Evolutionary conservation across 2,797 vertebrate species (phyloP), one percentile per base, ranked within the genome.

Genomic region (Cirrhinus mrigala): DNA sequence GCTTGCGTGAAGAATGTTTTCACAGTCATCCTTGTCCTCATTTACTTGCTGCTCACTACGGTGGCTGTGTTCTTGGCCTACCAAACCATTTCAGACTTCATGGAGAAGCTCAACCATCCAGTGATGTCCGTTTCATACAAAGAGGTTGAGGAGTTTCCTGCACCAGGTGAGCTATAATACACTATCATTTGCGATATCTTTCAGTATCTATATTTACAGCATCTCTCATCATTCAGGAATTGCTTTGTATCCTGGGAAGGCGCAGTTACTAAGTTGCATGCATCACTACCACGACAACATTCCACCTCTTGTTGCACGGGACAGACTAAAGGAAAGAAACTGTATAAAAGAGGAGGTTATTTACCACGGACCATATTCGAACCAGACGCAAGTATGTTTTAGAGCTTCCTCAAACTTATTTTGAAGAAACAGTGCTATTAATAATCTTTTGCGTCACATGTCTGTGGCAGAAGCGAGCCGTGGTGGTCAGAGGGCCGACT

Each of bases 91-190:
- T 96, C 94, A 0, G 98, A 99, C 94, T 99, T 99, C 88, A 88
- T 96, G 85, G 95, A 97, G 86, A 99, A 99, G 86, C 94, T 98
- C 86, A 97, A 96, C 90, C 96, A 99, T 87, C 98, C 98, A 0
- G 98, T 99, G 82, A 98, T 98, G 98, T 99, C 98, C 0, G 98
- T 99, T 90, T 97, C 96, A 37, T 99, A 97, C 91, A 97, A 99
- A 89, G 98, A 99, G 88, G 97, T 99, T 18, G 95, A 97, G 29
- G 91, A 89, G 20, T 99, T 98, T 0, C 93, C 96, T 1, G 95
- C 96, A 0, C 97, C 98, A 71, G 98, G 98, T 99, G 62, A 52
- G 87, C 48, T 81, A 10, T 12, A 29, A 11, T 44, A 24, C 14
- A 44, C 37, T 50, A 24, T 46, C 18, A 62, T n/a, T 29, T 27